Base-by-base conservation (phyloP, 2,113 vertebrate species). In the Labeo rohita region DNA sequence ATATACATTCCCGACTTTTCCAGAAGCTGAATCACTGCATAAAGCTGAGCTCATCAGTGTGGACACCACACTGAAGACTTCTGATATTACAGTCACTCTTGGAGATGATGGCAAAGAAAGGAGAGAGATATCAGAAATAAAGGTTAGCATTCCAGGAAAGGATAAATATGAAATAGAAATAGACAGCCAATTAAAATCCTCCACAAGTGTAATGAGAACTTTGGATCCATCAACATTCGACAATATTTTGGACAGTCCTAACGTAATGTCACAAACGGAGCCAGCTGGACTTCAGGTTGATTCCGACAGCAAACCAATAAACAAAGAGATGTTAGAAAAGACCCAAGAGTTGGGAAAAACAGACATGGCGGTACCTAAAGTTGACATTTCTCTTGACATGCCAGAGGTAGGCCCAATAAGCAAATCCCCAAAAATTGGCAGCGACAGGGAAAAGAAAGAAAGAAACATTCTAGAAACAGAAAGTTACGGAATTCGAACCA, bases 61-160 rank as follows among this genome's bases (percentile, higher is more conserved):
- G 77, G 92, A 93, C 3, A 94, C 85, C 82, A 92, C 92, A 81
- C 86, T 94, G 85, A 95, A 96, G 92, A 93, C 94, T 78, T 73
- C 87, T 73, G 93, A 95, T 88, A 86, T 93, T 68, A 91, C 91
- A 34, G 80, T 84, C 85, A 83, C 87, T 87, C 83, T 93, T 84
- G 79, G 81, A 23, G 91, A 92, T 82, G 82, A 76, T 72, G 93
- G 88, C 1, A 93, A 92, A 85, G 93, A 92, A 84, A 94, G 92
- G 83, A 93, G 89, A 88, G 92, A 94, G 75, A 90, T 59, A 47
- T 94, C 94, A n/a, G 93, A 95, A 90, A 86, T 95, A 61, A 94
- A 94, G 89, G 66, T 94, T 1, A 94, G 90, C 85, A 90, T 94
- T 87, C 79, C 89, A 77, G 92, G 93, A 13, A 94, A 92, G 74